Evolutionary conservation across 2,888 invertebrate species (phyloP).

Genomic region (Serrognathus titanus): DNA sequence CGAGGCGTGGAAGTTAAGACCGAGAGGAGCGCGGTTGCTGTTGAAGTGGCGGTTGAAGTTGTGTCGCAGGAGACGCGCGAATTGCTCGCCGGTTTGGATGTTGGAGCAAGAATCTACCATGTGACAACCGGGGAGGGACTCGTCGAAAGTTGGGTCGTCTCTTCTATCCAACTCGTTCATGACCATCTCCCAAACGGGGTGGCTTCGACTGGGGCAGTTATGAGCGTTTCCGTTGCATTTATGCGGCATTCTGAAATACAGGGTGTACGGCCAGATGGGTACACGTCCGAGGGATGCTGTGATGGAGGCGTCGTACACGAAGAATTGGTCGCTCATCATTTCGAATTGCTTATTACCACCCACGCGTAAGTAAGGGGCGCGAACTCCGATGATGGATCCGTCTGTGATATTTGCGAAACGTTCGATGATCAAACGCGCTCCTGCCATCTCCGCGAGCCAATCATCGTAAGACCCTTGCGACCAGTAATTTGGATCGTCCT

Average conservation of each 20-base stretch:
- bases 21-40: constrained; percentile 89
- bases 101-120: constrained; percentile 94
- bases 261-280: constrained; percentile 95
- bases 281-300: constrained; percentile 85
- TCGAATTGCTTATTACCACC: constrained; percentile 94
- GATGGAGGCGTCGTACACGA: constrained; percentile 92
- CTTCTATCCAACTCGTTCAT: constrained; percentile 93
- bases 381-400: constrained; percentile 82
- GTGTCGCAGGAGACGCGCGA: constrained; percentile 82
- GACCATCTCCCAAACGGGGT: constrained; percentile 95
- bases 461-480: constrained; percentile 81
- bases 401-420: constrained; percentile 90
- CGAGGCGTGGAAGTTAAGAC: constrained; percentile 91
- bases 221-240: constrained; percentile 92
- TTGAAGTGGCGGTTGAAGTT: constrained; percentile 93
- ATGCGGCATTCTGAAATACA: constrained; percentile 95
- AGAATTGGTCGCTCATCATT: constrained; percentile 95
- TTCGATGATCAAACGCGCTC: constrained; percentile 80
- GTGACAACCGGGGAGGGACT: constrained; percentile 89
- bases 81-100: constrained; percentile 87
- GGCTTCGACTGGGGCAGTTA: constrained; percentile 86
- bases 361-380: constrained; percentile 85
- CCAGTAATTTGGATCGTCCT: constrained; percentile 91
- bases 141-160: constrained; percentile 91
- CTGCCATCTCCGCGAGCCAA: constrained; percentile 95